These are phyloP conservation scores for Larimichthys crocea DNA, from an alignment of 2,113 vertebrate species.

Conservation along the genomic window DNA sequence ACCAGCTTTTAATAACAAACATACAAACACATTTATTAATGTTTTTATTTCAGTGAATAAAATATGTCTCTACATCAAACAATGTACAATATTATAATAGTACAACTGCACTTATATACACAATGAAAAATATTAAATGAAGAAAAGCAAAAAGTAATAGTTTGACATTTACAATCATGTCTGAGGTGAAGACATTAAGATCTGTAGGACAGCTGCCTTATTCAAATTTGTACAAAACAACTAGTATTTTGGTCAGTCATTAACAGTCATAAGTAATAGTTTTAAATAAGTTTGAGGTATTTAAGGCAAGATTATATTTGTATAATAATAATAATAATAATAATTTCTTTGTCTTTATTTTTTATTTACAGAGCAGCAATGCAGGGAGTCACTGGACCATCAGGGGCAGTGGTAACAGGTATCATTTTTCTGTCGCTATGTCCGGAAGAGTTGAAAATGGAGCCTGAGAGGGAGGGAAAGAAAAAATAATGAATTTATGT, in stretches of 20 bases:
- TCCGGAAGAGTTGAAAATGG: conserved; percentile 31
- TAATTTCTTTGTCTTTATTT: conserved; percentile 1
- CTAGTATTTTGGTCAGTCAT: conserved; percentile 66
- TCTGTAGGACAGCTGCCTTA: conserved; percentile 72
- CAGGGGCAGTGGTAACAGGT: conserved; percentile 49
- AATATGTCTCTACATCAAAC: conserved; percentile 70
- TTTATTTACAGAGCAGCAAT: conserved; percentile 82
- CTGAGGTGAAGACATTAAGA: conserved; percentile 38
- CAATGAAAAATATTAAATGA: conserved; percentile 55
- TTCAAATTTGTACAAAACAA: conserved; percentile 62
- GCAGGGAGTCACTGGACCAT: conserved; percentile 70
- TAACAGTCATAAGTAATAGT: conserved; percentile 60
- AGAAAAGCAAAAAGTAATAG: conserved; percentile 37
- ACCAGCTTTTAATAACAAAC: not conserved
- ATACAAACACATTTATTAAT: conserved; percentile 48
- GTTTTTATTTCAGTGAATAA: conserved; percentile 70
- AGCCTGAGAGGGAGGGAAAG: conserved; percentile 33
- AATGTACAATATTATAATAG: conserved; percentile 62
- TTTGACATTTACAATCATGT: conserved; percentile 54
- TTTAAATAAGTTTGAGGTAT: conserved; percentile 81
- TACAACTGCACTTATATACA: conserved; percentile 64
- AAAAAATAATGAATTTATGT: conserved; percentile 1
- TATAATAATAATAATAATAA: conserved; percentile 19
- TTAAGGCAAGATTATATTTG: conserved; percentile 66
- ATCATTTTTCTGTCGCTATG: conserved; percentile 31